Percentiles rank a stretch among this genome's conserved stretches.
phyloP scores from a whole-genome alignment of 2,797 vertebrate species.

The Taenioides sp. region DNA sequence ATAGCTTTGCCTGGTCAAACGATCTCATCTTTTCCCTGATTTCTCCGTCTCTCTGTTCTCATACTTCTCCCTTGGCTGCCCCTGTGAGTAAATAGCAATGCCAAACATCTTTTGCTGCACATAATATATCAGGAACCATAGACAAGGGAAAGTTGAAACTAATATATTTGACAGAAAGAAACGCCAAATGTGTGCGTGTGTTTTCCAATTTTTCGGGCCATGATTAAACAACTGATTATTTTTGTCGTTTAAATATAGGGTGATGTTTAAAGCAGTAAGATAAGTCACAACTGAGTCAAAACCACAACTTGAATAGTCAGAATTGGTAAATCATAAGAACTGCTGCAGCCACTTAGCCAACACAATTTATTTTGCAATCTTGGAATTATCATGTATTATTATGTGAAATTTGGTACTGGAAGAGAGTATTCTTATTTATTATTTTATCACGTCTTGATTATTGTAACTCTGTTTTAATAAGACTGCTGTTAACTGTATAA shows the following conservation, averaged over 20 bases:
- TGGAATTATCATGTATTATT: no score
- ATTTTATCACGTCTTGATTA: no score
- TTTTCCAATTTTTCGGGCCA: not conserved
- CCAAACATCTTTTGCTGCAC: slow-evolving; percentile 15
- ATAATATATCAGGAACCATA: slow-evolving; percentile 7
- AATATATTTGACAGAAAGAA: slow-evolving; percentile 49
- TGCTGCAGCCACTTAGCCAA: no score
- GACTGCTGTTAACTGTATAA: no score
- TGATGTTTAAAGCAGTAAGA: not conserved
- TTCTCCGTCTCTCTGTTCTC: slow-evolving; percentile 17
- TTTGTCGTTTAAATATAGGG: not conserved
- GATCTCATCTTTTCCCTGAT: slow-evolving; percentile 22
- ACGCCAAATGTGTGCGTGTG: slow-evolving; percentile 15
- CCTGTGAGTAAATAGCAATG: slow-evolving; percentile 19
- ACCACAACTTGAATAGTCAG: no score
- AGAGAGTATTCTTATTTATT: no score
- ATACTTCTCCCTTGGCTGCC: slow-evolving; percentile 31
- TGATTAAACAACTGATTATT: not conserved
- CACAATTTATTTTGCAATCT: no score
- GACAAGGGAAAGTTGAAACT: slow-evolving; percentile 35
- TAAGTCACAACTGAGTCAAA: not conserved
- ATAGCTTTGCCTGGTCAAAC: not conserved
- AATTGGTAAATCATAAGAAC: no score
- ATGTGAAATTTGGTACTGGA: no score
- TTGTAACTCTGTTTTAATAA: no score